Evolutionary conservation across 2,797 vertebrate species (phyloP).

Genomic region (Ambastaia sidthimunki): DNA sequence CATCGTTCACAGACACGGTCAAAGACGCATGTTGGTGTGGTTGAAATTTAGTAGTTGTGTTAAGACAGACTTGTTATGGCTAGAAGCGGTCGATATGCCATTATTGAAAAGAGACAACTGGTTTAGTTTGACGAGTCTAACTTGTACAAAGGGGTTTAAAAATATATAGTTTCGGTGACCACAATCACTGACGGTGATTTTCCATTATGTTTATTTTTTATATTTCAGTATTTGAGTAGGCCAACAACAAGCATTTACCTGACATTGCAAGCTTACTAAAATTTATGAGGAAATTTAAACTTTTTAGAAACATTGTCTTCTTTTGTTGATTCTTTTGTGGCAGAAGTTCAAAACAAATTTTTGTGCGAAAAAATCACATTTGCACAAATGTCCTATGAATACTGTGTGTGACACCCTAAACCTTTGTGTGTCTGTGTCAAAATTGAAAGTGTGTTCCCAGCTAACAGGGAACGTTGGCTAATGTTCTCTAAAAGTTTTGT

Average conservation of each 20-base stretch:
- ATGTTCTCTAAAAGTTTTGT: background rate
- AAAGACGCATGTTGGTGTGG: slow-evolving; percentile 11
- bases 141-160: slow-evolving; percentile 1
- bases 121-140: background rate
- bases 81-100: background rate
- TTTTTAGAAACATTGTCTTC: background rate
- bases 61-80: slow-evolving; percentile 4
- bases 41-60: slow-evolving; percentile 2
- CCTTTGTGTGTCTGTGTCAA: background rate
- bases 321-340: background rate
- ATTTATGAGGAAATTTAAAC: background rate
- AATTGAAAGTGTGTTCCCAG: background rate
- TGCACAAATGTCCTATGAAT: background rate
- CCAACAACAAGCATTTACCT: background rate
- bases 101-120: background rate
- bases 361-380: background rate
- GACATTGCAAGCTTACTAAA: background rate
- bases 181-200: background rate
- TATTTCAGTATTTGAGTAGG: background rate
- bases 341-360: background rate
- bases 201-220: background rate
- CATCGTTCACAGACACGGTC: background rate
- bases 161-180: background rate
- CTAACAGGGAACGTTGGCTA: too few relatives aligned
- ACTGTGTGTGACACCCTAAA: background rate